These are phyloP conservation scores for Tolypeutes matacus DNA, from an alignment of 2,797 vertebrate species.

Conservation along the genomic window DNA sequence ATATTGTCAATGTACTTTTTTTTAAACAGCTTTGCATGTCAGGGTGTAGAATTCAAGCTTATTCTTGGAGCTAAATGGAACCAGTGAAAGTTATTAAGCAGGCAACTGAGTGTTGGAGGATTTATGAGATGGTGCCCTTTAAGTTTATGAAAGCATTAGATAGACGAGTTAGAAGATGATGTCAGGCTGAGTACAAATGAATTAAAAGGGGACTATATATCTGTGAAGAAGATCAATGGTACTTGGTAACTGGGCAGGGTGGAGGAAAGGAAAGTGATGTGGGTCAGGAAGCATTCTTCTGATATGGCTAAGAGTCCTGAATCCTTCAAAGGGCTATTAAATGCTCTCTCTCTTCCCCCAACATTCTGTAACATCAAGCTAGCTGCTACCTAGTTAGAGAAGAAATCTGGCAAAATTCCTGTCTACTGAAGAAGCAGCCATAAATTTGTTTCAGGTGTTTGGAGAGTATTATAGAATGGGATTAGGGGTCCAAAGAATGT, in stretches of 20 bases:
- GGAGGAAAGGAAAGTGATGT: not conserved
- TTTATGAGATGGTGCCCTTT: not conserved
- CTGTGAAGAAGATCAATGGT: not conserved
- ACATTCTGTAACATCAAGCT: not conserved
- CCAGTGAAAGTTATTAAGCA: not conserved
- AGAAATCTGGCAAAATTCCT: slow-evolving; percentile 25
- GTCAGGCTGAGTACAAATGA: not conserved
- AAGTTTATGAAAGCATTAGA: not conserved
- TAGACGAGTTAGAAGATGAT: not conserved
- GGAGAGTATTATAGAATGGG: not conserved
- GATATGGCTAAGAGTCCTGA: not conserved
- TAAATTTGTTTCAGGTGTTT: slow-evolving; percentile 38
- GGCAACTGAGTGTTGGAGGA: not conserved
- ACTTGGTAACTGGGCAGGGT: not conserved
- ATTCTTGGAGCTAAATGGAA: not conserved
- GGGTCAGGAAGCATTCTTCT: not conserved
- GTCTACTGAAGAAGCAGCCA: not conserved
- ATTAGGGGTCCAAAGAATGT: not conserved
- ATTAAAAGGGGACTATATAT: not conserved
- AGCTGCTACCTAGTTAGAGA: not conserved
- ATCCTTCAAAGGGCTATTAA: slow-evolving; percentile 25
- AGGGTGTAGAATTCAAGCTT: not conserved
- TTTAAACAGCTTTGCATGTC: not conserved
- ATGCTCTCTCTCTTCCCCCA: not conserved
- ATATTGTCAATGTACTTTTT: not conserved